Conservation (phyloP, 2,888 invertebrate genomes). For the Phragmatobia fuliginosa region DNA sequence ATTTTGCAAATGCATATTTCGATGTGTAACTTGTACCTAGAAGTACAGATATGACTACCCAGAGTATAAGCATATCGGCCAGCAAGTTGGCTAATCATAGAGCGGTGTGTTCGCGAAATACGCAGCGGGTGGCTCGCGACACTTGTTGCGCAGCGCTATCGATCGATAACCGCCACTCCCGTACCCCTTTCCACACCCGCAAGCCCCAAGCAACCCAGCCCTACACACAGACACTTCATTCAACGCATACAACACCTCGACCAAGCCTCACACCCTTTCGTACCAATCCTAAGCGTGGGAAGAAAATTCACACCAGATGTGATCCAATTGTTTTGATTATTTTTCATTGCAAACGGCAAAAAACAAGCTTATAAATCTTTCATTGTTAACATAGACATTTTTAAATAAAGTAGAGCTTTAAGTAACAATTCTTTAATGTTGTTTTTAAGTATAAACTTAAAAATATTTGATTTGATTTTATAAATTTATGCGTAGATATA, state of each 20-base stretch:
- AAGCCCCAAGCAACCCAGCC: constrained; percentile 21
- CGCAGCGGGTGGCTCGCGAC: constrained; percentile 49
- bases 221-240: constrained; percentile 55
- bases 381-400: constrained; percentile 2
- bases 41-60: not conserved
- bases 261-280: constrained; percentile 42
- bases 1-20: not conserved
- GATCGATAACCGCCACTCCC: constrained; percentile 70
- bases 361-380: not conserved
- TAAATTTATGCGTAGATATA: not conserved
- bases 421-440: constrained; percentile 50
- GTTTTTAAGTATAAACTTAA: constrained; percentile 5
- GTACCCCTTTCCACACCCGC: constrained; percentile 50
- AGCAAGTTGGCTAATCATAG: constrained; percentile 14
- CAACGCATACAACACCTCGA: constrained; percentile 44
- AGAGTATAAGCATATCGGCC: not conserved
- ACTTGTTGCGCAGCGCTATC: constrained; percentile 80
- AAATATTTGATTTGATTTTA: constrained; percentile 18
- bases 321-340: constrained; percentile 14
- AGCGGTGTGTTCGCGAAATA: constrained; percentile 24
- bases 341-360: not conserved
- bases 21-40: not conserved
- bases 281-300: constrained; percentile 38
- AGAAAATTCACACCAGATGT: constrained; percentile 31
- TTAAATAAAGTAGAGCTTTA: constrained; percentile 46